These are phyloP conservation scores for Lutraria lutraria DNA, from an alignment of 2,888 invertebrate genomes.

Conservation along the genomic window DNA sequence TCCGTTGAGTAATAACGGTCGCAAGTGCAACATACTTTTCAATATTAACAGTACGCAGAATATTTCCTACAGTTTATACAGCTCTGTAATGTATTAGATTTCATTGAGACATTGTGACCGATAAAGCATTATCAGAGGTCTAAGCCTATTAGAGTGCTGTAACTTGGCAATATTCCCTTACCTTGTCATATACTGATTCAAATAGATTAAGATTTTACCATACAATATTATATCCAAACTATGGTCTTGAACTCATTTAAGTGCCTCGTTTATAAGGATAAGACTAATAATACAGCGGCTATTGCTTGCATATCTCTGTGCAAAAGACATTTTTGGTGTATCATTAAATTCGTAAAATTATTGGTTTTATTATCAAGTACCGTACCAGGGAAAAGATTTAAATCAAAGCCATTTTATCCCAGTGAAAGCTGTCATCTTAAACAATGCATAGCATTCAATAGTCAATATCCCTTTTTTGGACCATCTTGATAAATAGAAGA, in stretches of 20 bases:
- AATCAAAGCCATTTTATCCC: neutral
- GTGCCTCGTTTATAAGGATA: constrained; percentile 18
- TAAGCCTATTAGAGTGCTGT: constrained; percentile 22
- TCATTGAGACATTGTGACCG: neutral
- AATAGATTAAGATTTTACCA: neutral
- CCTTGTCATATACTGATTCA: constrained; percentile 12
- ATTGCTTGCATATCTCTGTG: neutral
- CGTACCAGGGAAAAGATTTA: neutral
- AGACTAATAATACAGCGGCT: neutral
- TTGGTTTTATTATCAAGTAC: neutral
- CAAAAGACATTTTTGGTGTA: neutral
- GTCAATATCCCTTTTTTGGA: no score
- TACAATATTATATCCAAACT: neutral
- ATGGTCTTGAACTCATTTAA: constrained; percentile 19
- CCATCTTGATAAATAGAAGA: no score
- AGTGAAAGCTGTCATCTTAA: neutral
- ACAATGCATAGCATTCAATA: neutral
- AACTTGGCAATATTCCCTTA: constrained; percentile 21
- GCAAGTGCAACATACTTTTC: neutral
- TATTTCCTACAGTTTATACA: neutral
- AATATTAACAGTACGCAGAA: neutral
- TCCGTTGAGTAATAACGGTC: neutral
- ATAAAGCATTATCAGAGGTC: neutral
- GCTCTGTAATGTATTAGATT: neutral
- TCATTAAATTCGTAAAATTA: neutral